Conservation (phyloP, 1,140 invertebrate species). For the Copidosoma floridanum region DNA sequence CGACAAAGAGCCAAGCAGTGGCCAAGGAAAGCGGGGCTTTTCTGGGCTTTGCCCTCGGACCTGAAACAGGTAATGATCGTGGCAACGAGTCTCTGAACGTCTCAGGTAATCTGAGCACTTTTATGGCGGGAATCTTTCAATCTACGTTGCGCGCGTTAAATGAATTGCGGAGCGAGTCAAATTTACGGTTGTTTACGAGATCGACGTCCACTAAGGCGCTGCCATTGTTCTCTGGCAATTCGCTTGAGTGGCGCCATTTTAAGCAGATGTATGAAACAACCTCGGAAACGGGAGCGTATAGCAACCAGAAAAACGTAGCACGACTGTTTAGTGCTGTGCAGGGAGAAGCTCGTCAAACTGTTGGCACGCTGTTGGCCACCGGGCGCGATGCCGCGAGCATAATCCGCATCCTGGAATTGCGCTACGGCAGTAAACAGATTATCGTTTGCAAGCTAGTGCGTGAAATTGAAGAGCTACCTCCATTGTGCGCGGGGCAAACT, state of each 20-base stretch:
- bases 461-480: not conserved
- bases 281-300: not conserved
- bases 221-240: slow-evolving; percentile 7
- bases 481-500: not conserved
- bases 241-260: slow-evolving; percentile 18
- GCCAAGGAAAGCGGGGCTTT: too few species aligned
- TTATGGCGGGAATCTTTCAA: too few species aligned
- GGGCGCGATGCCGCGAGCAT: not conserved
- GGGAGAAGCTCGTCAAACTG: not conserved
- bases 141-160: not conserved
- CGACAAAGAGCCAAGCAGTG: too few species aligned
- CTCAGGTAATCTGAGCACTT: too few species aligned
- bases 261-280: slow-evolving; percentile 14
- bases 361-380: not conserved
- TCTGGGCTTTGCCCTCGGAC: too few species aligned
- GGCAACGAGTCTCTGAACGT: too few species aligned
- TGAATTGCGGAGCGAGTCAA: not conserved
- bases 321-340: not conserved
- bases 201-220: slow-evolving; percentile 1
- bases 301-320: not conserved
- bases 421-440: not conserved
- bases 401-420: not conserved
- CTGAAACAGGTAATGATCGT: too few species aligned
- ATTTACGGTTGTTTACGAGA: not conserved
- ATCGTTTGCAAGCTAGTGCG: not conserved